A percentile compares a stretch with the other conserved stretches of the same genome.
phyloP scores from a whole-genome alignment of 2,888 invertebrate species.

The Mesochorus sp. region DNA sequence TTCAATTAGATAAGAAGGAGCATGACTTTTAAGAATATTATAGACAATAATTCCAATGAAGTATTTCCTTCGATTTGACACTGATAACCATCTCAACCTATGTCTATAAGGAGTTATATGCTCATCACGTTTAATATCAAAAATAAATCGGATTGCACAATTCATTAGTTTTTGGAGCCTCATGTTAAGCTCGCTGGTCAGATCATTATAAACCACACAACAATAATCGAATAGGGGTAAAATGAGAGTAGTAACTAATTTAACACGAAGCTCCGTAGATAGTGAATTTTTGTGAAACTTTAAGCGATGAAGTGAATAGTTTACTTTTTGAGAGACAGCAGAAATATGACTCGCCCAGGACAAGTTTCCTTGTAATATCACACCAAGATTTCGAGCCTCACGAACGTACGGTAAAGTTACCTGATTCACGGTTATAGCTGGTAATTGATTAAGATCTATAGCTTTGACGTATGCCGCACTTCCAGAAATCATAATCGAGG shows the following conservation, averaged over 20 bases:
- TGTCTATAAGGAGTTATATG: slow-evolving; percentile 34
- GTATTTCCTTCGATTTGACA: slow-evolving; percentile 5
- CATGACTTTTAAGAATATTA: background rate
- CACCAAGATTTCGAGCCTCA: slow-evolving; percentile 21
- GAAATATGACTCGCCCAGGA: slow-evolving; percentile 14
- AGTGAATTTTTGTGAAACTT: slow-evolving; percentile 31
- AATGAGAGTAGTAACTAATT: slow-evolving; percentile 24
- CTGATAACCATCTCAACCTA: slow-evolving; percentile 27
- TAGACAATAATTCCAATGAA: background rate
- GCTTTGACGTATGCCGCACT: background rate
- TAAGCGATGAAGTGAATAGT: slow-evolving; percentile 5
- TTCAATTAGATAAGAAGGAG: slow-evolving; percentile 5
- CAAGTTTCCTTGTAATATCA: slow-evolving; percentile 1
- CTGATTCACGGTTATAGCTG: background rate
- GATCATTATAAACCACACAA: slow-evolving; percentile 25
- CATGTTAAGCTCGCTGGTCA: slow-evolving; percentile 13
- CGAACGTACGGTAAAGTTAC: background rate
- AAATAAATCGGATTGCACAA: slow-evolving; percentile 32
- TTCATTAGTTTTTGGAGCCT: slow-evolving; percentile 36
- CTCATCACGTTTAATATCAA: slow-evolving; percentile 22
- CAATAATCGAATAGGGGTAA: slow-evolving; percentile 42
- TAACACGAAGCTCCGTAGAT: background rate
- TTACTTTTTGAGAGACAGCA: background rate
- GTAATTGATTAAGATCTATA: background rate
- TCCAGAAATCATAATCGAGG: background rate